Percentiles rank a stretch among this genome's conserved stretches.
Conservation (phyloP, 2,888 invertebrate species). For the Abscondita cerata region DNA sequence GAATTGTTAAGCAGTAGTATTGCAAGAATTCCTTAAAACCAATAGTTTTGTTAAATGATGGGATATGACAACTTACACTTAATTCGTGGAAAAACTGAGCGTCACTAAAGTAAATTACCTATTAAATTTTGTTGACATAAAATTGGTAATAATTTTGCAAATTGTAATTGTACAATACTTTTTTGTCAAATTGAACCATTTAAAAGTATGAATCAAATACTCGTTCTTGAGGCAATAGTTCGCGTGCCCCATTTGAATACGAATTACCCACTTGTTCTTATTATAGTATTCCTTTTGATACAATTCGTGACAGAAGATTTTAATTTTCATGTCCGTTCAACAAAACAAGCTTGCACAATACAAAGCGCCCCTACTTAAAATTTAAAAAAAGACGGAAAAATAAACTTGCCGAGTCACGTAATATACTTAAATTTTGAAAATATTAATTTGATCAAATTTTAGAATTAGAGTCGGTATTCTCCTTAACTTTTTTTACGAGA, state of each 20-base stretch:
- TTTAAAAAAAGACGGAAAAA: slow-evolving; percentile 4
- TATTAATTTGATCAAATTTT: slow-evolving; percentile 45
- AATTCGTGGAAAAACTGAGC: too few species aligned
- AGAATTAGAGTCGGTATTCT: slow-evolving; percentile 39
- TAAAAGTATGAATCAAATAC: too few species aligned
- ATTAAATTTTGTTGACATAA: too few species aligned
- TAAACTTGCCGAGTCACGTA: slow-evolving; percentile 37
- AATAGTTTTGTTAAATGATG: too few species aligned
- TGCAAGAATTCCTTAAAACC: too few species aligned
- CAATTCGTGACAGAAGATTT: slow-evolving; percentile 5
- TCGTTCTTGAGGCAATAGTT: slow-evolving; percentile 23
- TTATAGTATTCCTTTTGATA: background rate
- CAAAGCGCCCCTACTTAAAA: background rate
- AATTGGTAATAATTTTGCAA: too few species aligned
- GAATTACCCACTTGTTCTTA: background rate
- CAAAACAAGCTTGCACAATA: slow-evolving; percentile 2
- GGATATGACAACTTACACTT: too few species aligned
- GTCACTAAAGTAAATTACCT: too few species aligned
- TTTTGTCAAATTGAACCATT: too few species aligned
- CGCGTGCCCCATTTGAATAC: slow-evolving; percentile 24
- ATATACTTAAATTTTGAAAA: slow-evolving; percentile 43
- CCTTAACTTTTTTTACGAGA: slow-evolving; percentile 39
- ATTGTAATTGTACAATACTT: too few species aligned
- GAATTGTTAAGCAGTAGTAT: too few species aligned
- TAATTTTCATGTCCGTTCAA: too few species aligned